Conservation (phyloP, 2,113 vertebrate genomes). For the Lepisosteus osseus region DNA sequence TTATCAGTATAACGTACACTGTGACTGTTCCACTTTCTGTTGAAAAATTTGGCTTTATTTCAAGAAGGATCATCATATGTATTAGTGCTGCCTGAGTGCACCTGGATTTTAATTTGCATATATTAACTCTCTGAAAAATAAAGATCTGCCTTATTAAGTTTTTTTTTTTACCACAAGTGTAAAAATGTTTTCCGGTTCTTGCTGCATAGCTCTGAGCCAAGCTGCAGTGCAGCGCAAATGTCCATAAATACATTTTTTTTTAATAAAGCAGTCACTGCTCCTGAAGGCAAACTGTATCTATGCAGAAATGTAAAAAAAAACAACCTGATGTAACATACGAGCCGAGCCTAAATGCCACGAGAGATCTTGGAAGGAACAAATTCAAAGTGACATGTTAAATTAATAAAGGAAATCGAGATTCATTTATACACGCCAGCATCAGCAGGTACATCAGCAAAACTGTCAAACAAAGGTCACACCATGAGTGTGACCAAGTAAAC, state of each 20-base stretch:
- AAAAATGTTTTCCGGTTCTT: no score
- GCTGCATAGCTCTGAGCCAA: no score
- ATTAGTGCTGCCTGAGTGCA: no score
- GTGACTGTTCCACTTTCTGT: no score
- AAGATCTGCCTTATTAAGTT: no score
- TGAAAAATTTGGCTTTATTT: no score
- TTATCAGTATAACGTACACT: no score
- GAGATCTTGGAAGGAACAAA: conserved; percentile 66
- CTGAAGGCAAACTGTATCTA: not conserved
- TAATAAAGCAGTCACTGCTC: not conserved
- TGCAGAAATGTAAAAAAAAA: not conserved
- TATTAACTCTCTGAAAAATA: no score
- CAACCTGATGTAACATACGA: conserved; percentile 19
- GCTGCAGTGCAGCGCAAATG: no score
- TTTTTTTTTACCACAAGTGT: no score
- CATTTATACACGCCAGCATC: conserved; percentile 65
- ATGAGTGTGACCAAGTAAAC: conserved; percentile 44
- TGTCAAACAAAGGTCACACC: conserved; percentile 66
- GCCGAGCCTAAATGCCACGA: conserved; percentile 41
- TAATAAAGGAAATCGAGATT: conserved; percentile 81
- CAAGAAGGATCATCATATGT: no score
- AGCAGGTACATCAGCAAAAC: conserved; percentile 68
- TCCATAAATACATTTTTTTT: not conserved
- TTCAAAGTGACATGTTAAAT: conserved; percentile 68
- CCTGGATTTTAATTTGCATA: no score